Base-by-base conservation (phyloP, 2,797 vertebrate species). In the Oceanodroma leucorhoa region DNA sequence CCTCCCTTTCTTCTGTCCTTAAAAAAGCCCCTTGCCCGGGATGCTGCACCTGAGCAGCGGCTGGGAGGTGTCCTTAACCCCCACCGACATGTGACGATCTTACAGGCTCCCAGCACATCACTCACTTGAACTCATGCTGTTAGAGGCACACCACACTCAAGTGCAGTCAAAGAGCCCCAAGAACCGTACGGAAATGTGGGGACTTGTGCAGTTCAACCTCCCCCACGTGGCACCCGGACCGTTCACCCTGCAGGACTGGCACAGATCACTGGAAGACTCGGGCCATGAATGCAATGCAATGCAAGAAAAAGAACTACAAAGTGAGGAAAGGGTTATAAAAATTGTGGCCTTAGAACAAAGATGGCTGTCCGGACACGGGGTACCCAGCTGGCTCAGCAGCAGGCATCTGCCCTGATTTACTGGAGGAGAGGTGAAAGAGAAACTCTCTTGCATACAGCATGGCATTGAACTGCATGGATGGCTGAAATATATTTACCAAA, bases 161-260 rank as follows among this genome's bases (percentile, higher is more conserved):
- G 14, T 5, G 58, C 15, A 12, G 19, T 6, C 69, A 40, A 23
- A 73, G 24, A 75, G 9, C 62, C 46, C 62, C 41, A 22, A 32
- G 41, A 61, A 48, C 50, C 4, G 13, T 17, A 7, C 0, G 0
- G 26, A 20, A 41, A 53, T 21, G 11, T 0, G 0, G 27, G 23
- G 29, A 17, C 30, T 41, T 2, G 32, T 26, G 30, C 22, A 7
- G 32, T 24, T 21, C 13, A 71, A 13, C 41, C 58, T 41, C 30
- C 34, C 8, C 22, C 9, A 8, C 0, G 2, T 4, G 46, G 41
- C 29, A 71, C 34, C 53, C 0, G 2, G 53, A 48, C 9, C 5
- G 2, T 60, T 43, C 22, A 50, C 65, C 45, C 64, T 36, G 19
- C 0, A 0, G 45, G 43, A 58, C 27, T 1, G 0, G 41, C 18